These are phyloP conservation scores for Piaya cayana DNA, from an alignment of 2,113 vertebrate species.

Conservation along the genomic window DNA sequence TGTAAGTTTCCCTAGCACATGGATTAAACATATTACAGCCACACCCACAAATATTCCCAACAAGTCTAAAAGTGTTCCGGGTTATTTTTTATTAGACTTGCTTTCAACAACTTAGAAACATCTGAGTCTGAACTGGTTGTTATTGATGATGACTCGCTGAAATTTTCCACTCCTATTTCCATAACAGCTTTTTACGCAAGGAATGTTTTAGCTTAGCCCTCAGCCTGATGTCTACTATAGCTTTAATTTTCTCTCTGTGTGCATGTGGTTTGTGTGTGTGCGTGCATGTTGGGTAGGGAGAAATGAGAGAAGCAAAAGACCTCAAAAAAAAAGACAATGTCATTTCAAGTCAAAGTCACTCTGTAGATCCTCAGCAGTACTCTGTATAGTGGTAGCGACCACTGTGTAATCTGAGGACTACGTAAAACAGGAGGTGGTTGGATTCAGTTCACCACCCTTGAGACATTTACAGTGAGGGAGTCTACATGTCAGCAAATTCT, in stretches of 20 bases:
- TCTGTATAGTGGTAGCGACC: neutral
- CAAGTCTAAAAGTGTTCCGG: constrained; percentile 48
- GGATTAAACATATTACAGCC: neutral
- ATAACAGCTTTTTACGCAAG: neutral
- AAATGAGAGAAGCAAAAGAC: neutral
- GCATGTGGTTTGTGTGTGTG: neutral
- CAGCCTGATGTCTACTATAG: neutral
- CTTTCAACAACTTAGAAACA: constrained; percentile 6
- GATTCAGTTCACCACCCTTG: neutral
- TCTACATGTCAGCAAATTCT: neutral
- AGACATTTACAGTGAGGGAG: neutral
- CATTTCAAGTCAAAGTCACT: neutral
- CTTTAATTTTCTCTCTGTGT: neutral
- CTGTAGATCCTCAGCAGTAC: neutral
- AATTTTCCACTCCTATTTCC: constrained; percentile 17
- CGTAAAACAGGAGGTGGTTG: neutral
- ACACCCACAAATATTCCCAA: constrained; percentile 42
- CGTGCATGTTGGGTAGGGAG: neutral
- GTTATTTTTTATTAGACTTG: constrained; percentile 50
- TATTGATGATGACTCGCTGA: neutral
- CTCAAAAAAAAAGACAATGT: neutral
- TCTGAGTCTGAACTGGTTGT: neutral
- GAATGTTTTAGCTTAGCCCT: neutral
- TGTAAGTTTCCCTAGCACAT: neutral
- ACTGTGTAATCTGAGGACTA: neutral